Percentiles rank a stretch among this genome's conserved stretches.
Evolutionary conservation across 1,140 invertebrate species (phyloP).

Genomic region (Saccostrea cuccullata): DNA sequence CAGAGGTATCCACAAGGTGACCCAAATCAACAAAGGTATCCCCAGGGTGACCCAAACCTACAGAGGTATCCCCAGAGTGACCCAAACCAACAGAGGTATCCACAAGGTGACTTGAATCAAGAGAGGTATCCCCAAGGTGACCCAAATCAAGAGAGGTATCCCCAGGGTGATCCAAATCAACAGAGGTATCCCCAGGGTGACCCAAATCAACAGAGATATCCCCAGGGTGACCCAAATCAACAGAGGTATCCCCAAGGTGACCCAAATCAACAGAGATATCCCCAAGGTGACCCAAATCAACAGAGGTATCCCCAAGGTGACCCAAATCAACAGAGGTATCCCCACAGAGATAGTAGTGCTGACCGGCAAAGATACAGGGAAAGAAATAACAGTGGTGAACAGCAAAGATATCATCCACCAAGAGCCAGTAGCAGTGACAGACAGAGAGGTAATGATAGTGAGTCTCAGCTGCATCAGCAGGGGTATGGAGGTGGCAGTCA

Average conservation of each 20-base stretch:
- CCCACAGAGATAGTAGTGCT: not conserved
- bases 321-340: not conserved
- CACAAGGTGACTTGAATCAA: not conserved
- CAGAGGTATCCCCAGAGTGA: not conserved
- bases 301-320: not conserved
- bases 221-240: not conserved
- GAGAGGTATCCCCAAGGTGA: conserved; percentile 2
- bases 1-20: not conserved
- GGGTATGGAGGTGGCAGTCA: not conserved
- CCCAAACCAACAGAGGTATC: not conserved
- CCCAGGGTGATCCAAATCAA: not conserved
- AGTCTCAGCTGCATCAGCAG: not conserved
- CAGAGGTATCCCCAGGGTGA: conserved; percentile 3
- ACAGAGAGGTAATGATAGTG: not conserved
- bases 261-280: not conserved
- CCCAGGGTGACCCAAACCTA: not conserved
- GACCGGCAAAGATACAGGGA: conserved; percentile 1
- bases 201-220: not conserved
- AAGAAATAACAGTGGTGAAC: conserved; percentile 24
- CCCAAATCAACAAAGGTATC: not conserved
- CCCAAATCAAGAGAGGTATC: not conserved
- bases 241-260: not conserved
- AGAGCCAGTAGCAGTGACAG: not conserved
- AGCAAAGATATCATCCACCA: not conserved
- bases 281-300: not conserved